Percentiles rank a stretch among this genome's conserved stretches.
These are phyloP conservation scores for Drosophila hydei DNA, from an alignment of 1,140 invertebrate species.

Conservation along the genomic window DNA sequence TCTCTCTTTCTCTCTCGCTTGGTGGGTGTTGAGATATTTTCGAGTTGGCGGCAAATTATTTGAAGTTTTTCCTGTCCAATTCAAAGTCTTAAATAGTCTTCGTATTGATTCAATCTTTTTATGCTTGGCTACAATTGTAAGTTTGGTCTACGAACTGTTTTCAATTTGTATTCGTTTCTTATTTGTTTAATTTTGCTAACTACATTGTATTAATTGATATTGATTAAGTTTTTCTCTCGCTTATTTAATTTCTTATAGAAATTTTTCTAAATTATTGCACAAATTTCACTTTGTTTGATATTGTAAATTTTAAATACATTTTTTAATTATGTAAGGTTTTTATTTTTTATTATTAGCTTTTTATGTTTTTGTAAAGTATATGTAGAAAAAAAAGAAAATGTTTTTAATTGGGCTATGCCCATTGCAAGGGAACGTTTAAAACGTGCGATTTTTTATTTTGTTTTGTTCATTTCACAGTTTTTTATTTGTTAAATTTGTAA, in stretches of 20 bases:
- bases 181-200: constrained; percentile 31
- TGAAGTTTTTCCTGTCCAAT: constrained; percentile 36
- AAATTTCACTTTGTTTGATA: constrained; percentile 51
- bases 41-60: constrained; percentile 45
- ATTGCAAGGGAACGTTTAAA: constrained; percentile 43
- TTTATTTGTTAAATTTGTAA: constrained; percentile 4
- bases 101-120: constrained; percentile 22
- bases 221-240: constrained; percentile 31
- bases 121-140: constrained; percentile 25
- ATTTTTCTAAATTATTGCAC: constrained; percentile 74
- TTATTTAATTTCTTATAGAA: constrained; percentile 76
- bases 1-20: constrained; percentile 4
- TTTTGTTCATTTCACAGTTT: constrained; percentile 35
- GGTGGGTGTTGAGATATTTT: constrained; percentile 16
- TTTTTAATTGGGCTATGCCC: constrained; percentile 69
- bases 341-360: neutral
- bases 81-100: constrained; percentile 37
- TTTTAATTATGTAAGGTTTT: constrained; percentile 35
- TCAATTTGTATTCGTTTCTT: constrained; percentile 12
- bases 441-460: constrained; percentile 46
- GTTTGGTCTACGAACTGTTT: constrained; percentile 29
- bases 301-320: constrained; percentile 29
- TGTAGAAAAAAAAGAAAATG: constrained; percentile 60
- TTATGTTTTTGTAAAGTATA: constrained; percentile 40
- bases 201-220: constrained; percentile 38